Conservation (phyloP, 2,888 invertebrate species). For the Stratiomys singularior region DNA sequence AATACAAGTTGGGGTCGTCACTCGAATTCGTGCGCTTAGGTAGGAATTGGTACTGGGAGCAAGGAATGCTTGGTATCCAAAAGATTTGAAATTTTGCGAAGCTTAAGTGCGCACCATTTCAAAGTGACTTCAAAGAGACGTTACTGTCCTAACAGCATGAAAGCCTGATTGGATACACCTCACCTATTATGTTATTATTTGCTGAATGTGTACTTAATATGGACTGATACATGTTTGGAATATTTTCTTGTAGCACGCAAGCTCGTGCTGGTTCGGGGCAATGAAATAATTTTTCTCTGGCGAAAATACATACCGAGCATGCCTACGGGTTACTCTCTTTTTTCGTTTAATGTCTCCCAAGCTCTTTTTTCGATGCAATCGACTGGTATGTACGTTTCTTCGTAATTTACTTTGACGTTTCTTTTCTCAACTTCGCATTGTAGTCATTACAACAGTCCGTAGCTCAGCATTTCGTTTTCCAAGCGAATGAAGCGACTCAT, state of each 20-base stretch:
- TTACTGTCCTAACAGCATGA: conserved; percentile 14
- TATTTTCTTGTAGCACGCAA: conserved; percentile 54
- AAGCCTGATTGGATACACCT: conserved; percentile 43
- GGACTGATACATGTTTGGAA: conserved; percentile 47
- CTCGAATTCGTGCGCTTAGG: not conserved
- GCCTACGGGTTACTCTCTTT: conserved; percentile 35
- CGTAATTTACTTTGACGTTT: too few species aligned
- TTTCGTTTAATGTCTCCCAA: not conserved
- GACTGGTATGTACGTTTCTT: too few species aligned
- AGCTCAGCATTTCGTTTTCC: too few species aligned
- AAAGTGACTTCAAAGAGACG: conserved; percentile 1
- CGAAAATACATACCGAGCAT: conserved; percentile 15
- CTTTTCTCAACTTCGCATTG: too few species aligned
- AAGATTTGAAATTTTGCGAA: conserved; percentile 27
- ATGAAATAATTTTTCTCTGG: conserved; percentile 53
- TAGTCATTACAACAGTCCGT: too few species aligned
- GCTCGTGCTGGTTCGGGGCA: conserved; percentile 57
- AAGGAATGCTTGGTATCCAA: not conserved
- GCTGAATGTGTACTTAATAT: conserved; percentile 42
- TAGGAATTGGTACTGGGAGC: not conserved
- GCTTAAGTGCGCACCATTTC: conserved; percentile 34
- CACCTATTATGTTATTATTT: conserved; percentile 45
- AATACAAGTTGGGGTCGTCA: not conserved
- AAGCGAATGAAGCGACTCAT: too few species aligned
- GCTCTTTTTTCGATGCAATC: not conserved